Percentiles rank a stretch among this genome's conserved stretches.
phyloP scores from a whole-genome alignment of 2,888 invertebrate genomes.

The Polyploca ridens region DNA sequence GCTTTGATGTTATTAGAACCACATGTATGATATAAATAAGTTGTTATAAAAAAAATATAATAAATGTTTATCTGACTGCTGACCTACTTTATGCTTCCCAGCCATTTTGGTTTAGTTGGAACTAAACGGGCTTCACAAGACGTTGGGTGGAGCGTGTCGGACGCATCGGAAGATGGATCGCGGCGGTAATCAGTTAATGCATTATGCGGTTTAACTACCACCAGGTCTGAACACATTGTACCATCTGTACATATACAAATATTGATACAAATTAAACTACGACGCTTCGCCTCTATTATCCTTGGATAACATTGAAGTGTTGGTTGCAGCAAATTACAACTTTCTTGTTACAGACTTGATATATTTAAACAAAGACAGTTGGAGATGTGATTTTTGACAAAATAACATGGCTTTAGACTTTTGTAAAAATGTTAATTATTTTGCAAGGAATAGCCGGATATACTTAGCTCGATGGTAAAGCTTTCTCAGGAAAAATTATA shows the following conservation, averaged over 20 bases:
- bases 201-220: conserved; percentile 75
- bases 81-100: not conserved
- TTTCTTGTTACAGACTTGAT: not conserved
- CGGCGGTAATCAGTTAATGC: conserved; percentile 79
- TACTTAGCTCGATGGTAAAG: not conserved
- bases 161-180: conserved; percentile 77
- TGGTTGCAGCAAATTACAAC: not conserved
- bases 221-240: conserved; percentile 51
- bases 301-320: not conserved
- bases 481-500: not conserved
- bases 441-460: not conserved
- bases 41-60: not conserved
- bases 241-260: conserved; percentile 56
- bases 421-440: not conserved
- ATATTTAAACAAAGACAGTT: not conserved
- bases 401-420: not conserved
- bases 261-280: conserved; percentile 63
- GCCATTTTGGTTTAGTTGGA: conserved; percentile 10
- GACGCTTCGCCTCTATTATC: conserved; percentile 43
- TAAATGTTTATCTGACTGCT: not conserved
- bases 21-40: not conserved
- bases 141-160: conserved; percentile 63
- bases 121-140: conserved; percentile 46
- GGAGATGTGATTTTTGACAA: not conserved
- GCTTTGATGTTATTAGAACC: too few relatives aligned